Base-by-base conservation (phyloP, 2,888 invertebrate genomes). In the Nasonovia ribisnigri region DNA sequence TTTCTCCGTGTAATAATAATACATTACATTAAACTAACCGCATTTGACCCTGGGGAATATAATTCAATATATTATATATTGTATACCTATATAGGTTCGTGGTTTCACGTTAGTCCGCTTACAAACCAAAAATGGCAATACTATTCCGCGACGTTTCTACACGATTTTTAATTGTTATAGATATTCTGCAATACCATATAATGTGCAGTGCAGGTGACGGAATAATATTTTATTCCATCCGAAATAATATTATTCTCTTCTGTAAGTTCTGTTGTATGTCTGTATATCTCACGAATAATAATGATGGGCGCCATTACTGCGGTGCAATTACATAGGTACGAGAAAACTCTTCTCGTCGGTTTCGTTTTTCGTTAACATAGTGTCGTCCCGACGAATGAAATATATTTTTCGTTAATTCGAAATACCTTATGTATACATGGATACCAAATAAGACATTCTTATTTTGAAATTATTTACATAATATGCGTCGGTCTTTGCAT, bases 71-170 rank as follows among this genome's bases (percentile, higher is more conserved):
- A 60, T n/a, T n/a, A n/a, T n/a, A n/a, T n/a, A n/a, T n/a, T n/a
- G n/a, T n/a, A n/a, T 5, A 26, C 4, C 57, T n/a, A 8, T 54
- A 43, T 88, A 89, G n/a, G 2, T 67, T 42, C 29, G 87, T 48
- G 60, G 92, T 87, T 92, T 92, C 87, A 26, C 86, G 60, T 90
- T 36, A 90, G 11, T 87, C 51, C 46, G 57, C 36, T 29, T 87
- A 42, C 67, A 26, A 67, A 48, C 88, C 92, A 42, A 88, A 92
- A 88, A 92, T 88, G 92, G 92, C 20, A 77, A 88, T 88, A 67
- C 67, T 11, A n/a, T 92, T 42, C 88, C 51, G 42, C 42, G 42
- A 67, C 60, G 26, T 92, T 91, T 91, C 57, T 86, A 91, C 57
- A 86, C 86, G 91, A 57, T 91, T 91, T 86, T 86, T 77, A 84